These are phyloP conservation scores for Leucoraja ocellata DNA, from an alignment of 2,797 vertebrate genomes.

Conservation along the genomic window DNA sequence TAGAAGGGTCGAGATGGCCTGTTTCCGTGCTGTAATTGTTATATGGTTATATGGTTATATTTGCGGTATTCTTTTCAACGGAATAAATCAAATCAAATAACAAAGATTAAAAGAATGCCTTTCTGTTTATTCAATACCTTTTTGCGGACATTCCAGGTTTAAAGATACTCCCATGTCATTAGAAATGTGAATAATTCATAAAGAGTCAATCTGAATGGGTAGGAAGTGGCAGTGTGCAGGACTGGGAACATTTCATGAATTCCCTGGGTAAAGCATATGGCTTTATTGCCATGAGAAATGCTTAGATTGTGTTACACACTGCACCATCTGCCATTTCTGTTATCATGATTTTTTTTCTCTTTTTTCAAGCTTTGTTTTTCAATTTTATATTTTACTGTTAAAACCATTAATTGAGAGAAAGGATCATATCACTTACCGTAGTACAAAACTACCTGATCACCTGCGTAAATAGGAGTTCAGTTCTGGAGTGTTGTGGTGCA, in stretches of 20 bases:
- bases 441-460: not conserved
- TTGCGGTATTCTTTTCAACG: not conserved
- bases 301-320: constrained; percentile 22
- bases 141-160: not conserved
- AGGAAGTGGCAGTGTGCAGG: not conserved
- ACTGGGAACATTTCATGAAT: not conserved
- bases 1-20: too few relatives aligned
- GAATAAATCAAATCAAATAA: constrained; percentile 2
- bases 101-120: not conserved
- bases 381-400: not conserved
- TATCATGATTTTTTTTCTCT: not conserved
- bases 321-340: constrained; percentile 20
- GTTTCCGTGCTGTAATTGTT: too few relatives aligned
- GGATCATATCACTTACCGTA: not conserved
- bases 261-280: not conserved
- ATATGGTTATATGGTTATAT: too few relatives aligned
- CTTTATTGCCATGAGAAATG: not conserved
- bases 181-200: constrained; percentile 8
- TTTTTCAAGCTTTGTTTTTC: constrained; percentile 11
- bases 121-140: not conserved
- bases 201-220: not conserved
- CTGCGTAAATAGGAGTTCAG: not conserved
- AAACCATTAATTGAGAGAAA: not conserved
- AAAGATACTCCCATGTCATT: not conserved
- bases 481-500: not conserved